Percentiles rank a stretch among this genome's conserved stretches.
These are phyloP conservation scores for Anoplophora glabripennis DNA, from an alignment of 1,140 invertebrate genomes.

Conservation along the genomic window DNA sequence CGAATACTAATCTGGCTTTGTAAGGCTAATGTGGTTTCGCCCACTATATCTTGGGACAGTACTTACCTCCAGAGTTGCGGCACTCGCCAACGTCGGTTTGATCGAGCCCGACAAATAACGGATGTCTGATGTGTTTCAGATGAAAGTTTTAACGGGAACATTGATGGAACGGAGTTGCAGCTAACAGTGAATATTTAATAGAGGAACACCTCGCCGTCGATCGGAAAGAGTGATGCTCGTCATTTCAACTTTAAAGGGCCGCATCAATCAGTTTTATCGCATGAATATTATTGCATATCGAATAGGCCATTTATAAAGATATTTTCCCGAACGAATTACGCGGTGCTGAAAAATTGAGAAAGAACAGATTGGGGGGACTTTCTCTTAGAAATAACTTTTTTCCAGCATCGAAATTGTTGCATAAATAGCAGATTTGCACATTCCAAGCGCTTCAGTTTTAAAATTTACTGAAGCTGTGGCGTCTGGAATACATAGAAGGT, in stretches of 20 bases:
- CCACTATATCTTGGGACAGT: too few relatives aligned
- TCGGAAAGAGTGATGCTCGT: constrained; percentile 29
- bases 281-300: constrained; percentile 36
- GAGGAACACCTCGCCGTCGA: not conserved
- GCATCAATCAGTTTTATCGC: constrained; percentile 29
- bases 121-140: not conserved
- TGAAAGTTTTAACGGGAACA: constrained; percentile 1
- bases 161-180: constrained; percentile 9
- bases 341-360: constrained; percentile 12
- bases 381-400: constrained; percentile 6
- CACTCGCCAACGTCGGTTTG: not conserved
- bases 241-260: constrained; percentile 23
- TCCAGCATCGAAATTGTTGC: too few relatives aligned
- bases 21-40: too few relatives aligned
- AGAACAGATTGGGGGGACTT: not conserved
- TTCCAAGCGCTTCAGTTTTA: too few relatives aligned
- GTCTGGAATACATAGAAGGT: too few relatives aligned
- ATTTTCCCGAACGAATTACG: constrained; percentile 10
- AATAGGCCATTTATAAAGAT: constrained; percentile 32
- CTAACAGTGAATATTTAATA: constrained; percentile 25
- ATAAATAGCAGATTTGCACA: too few relatives aligned
- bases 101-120: not conserved
- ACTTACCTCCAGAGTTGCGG: too few relatives aligned
- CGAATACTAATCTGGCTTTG: too few relatives aligned
- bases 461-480: too few relatives aligned